Base-by-base conservation (phyloP, 2,113 vertebrate species). In the Xiphophorus couchianus region DNA sequence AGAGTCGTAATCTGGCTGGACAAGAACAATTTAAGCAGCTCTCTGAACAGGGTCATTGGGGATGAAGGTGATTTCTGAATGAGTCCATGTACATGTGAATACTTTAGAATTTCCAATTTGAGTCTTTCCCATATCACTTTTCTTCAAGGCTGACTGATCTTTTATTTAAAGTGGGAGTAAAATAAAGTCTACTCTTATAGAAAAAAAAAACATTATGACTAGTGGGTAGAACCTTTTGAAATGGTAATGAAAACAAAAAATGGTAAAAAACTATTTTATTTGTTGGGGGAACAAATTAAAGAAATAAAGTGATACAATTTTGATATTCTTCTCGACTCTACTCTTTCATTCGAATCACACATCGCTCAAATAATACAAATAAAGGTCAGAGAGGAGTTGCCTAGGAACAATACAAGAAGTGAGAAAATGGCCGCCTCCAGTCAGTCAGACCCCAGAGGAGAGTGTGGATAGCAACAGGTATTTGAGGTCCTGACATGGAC, bases 71-170 rank as follows among this genome's bases (percentile, higher is more conserved):
- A 77, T 54, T 70, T 58, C 48, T 69, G 35, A 63, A 60, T 64
- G 63, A 19, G 69, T 10, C 25, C 37, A 37, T 69, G 66, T 3
- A 22, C 51, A 69, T 1, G 25, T 69, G 68, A 71, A 77, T 31
- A 14, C 60, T 63, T 69, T 72, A 67, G 78, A 0, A 83, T 86
- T 88, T 86, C 75, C 66, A 62, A 78, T 84, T 88, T 69, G 84
- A 88, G 84, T 83, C 62, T 76, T 72, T 89, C 69, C 51, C 69
- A 35, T 75, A 77, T 82, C 28, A 27, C 70, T 74, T 67, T 83
- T 84, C 80, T 85, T 68, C 85, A 88, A 71, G 84, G 80, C 83
- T 80, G 79, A 88, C 77, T 84, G 85, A 88, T 71, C 69, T 83
- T 72, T 80, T 78, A 81, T 86, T 88, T 84, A 80, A 71, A 9